Evolutionary conservation across 1,140 invertebrate species (phyloP).

Genomic region (Araneus ventricosus): DNA sequence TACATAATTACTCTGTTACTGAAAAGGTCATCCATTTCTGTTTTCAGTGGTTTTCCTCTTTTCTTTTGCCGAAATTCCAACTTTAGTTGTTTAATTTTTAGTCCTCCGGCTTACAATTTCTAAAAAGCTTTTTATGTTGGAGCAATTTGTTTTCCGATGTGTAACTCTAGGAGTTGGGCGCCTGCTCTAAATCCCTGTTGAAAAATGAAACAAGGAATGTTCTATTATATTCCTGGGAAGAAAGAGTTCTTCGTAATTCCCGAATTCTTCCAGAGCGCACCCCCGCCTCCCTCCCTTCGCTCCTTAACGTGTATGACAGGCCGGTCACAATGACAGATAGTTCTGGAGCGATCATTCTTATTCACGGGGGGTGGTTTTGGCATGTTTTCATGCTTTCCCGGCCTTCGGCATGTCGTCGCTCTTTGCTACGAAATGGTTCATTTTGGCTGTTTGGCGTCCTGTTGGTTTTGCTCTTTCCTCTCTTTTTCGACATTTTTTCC

Average conservation of each 20-base stretch:
- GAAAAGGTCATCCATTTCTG: too few relatives aligned
- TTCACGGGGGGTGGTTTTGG: neutral
- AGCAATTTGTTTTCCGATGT: neutral
- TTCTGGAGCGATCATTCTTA: conserved; percentile 33
- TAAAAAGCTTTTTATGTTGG: neutral
- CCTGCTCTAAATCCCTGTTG: neutral
- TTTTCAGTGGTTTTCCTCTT: too few relatives aligned
- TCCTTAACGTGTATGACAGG: conserved; percentile 3
- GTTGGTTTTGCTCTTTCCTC: neutral
- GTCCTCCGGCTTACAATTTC: neutral
- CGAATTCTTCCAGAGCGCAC: neutral
- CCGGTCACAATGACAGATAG: conserved; percentile 33
- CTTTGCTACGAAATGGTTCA: neutral
- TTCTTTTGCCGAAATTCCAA: neutral
- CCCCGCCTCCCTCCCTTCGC: neutral
- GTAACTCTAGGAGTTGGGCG: neutral
- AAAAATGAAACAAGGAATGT: neutral
- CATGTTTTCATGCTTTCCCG: neutral
- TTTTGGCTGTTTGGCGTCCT: neutral
- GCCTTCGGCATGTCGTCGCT: neutral
- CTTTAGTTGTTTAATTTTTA: neutral
- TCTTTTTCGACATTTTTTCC: neutral
- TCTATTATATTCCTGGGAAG: neutral
- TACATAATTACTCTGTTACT: too few relatives aligned
- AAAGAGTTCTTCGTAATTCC: neutral